Percentiles rank a stretch among this genome's conserved stretches.
These are phyloP conservation scores for Deilephila porcellus DNA, from an alignment of 2,888 invertebrate genomes.

Conservation along the genomic window DNA sequence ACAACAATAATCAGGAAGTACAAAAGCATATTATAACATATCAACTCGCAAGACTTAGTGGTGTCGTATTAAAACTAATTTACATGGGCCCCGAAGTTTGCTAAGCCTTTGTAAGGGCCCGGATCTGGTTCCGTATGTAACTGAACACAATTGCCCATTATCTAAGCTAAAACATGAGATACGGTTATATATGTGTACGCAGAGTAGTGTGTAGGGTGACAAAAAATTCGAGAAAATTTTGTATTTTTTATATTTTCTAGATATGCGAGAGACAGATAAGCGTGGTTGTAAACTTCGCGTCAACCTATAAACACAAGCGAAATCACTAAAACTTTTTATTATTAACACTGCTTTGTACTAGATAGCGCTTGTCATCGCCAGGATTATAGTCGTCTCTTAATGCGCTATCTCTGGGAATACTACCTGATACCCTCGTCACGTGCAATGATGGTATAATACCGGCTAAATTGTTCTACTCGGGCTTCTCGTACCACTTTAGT, in stretches of 20 bases:
- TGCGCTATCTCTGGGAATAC: too few species aligned
- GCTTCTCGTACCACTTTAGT: too few species aligned
- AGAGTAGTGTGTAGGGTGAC: conserved; percentile 1
- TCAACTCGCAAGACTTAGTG: conserved; percentile 10
- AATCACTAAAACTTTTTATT: too few species aligned
- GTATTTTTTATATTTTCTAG: neutral
- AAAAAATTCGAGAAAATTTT: neutral
- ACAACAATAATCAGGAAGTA: conserved; percentile 11
- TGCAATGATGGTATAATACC: too few species aligned
- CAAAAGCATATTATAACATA: conserved; percentile 20
- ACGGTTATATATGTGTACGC: conserved; percentile 29
- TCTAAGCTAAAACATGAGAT: conserved; percentile 35
- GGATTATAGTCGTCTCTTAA: too few species aligned
- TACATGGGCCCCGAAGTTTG: conserved; percentile 36
- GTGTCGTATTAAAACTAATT: conserved; percentile 39
- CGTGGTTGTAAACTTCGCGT: too few species aligned
- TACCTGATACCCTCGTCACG: too few species aligned
- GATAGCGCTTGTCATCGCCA: too few species aligned
- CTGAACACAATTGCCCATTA: conserved; percentile 38
- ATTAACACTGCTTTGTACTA: too few species aligned
- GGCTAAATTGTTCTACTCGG: too few species aligned
- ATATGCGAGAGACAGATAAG: too few species aligned
- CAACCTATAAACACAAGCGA: too few species aligned
- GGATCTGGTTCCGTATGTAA: conserved; percentile 34
- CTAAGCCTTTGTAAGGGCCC: conserved; percentile 30